These are phyloP conservation scores for Ruditapes philippinarum DNA, from an alignment of 1,140 invertebrate species.

Conservation along the genomic window DNA sequence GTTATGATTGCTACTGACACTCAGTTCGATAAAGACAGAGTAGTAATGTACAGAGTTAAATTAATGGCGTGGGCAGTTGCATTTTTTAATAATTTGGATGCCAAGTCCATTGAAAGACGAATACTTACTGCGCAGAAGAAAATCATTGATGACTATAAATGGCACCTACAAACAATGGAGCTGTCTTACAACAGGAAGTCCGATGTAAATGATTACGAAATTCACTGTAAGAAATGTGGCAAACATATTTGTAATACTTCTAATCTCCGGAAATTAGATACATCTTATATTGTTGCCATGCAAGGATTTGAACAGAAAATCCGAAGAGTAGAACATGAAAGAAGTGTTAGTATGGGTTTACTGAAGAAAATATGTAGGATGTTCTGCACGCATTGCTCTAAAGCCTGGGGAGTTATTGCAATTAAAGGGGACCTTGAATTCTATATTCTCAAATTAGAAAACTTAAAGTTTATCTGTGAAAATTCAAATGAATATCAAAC, in stretches of 20 bases:
- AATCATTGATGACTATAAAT: background rate
- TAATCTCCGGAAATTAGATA: background rate
- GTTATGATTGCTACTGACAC: background rate
- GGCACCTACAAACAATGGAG: background rate
- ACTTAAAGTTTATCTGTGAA: background rate
- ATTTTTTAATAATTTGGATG: background rate
- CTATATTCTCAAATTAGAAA: background rate
- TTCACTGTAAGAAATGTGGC: background rate
- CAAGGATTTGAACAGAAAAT: background rate
- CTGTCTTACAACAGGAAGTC: background rate
- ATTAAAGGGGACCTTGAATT: background rate
- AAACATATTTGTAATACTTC: background rate
- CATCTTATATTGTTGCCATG: background rate
- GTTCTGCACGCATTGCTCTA: slow-evolving; percentile 6
- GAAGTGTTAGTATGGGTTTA: background rate
- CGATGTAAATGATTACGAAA: background rate
- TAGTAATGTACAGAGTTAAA: background rate
- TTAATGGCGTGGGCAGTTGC: slow-evolving; percentile 18
- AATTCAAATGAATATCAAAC: background rate
- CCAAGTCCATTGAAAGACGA: background rate
- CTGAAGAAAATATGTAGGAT: slow-evolving; percentile 7
- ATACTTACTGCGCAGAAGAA: background rate
- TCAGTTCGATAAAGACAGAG: background rate
- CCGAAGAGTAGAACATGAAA: background rate
- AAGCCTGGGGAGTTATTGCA: background rate